These are phyloP conservation scores for Myotis findleyi DNA, from an alignment of 2,797 vertebrate genomes.

Conservation along the genomic window DNA sequence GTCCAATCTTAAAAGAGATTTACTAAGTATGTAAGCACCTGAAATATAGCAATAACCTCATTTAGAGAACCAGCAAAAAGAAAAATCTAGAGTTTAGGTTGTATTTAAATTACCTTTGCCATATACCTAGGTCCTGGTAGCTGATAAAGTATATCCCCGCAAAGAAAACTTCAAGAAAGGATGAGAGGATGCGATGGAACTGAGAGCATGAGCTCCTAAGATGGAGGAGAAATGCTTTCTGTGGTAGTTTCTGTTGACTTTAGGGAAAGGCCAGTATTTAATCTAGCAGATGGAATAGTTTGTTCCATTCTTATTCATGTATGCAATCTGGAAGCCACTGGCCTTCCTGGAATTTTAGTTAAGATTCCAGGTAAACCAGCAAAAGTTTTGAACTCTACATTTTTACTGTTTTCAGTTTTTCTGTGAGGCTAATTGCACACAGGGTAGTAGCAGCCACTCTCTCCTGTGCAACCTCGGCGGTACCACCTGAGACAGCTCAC, in stretches of 20 bases:
- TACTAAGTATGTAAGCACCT: slow-evolving; percentile 9
- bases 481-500: background rate
- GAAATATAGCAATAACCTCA: slow-evolving; percentile 36
- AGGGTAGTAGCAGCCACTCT: background rate
- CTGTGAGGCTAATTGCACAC: background rate
- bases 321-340: background rate
- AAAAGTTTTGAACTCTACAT: background rate
- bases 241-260: background rate
- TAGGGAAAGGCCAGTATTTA: slow-evolving; percentile 17
- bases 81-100: slow-evolving; percentile 11
- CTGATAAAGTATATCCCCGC: background rate
- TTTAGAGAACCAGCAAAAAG: slow-evolving; percentile 47
- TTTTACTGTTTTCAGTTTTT: background rate
- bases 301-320: slow-evolving; percentile 4
- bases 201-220: background rate
- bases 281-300: background rate
- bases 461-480: background rate
- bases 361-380: background rate
- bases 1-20: slow-evolving; percentile 41
- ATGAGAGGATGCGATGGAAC: background rate
- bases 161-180: slow-evolving; percentile 19
- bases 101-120: slow-evolving; percentile 1
- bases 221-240: background rate
- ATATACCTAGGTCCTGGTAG: background rate
- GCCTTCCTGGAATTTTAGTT: slow-evolving; percentile 22